phyloP scores from a whole-genome alignment of 2,113 vertebrate genomes.

The Albula goreensis region DNA sequence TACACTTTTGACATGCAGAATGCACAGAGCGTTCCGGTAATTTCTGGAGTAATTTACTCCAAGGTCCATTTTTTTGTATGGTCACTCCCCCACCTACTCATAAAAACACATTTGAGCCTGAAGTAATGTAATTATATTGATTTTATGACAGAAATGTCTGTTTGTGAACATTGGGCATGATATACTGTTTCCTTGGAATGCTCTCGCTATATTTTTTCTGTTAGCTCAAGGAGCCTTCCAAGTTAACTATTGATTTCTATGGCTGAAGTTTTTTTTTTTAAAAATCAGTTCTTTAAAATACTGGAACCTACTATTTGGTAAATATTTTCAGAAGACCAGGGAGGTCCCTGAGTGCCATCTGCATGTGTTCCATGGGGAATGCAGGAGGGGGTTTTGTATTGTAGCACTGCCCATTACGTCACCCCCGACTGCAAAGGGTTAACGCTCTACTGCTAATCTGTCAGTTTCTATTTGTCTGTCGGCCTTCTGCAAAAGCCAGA shows the following conservation, averaged over 20 bases:
- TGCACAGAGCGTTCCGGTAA: neutral
- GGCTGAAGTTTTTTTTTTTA: neutral
- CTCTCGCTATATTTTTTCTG: neutral
- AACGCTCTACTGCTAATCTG: neutral
- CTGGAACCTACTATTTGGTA: neutral
- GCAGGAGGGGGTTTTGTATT: neutral
- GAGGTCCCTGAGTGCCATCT: neutral
- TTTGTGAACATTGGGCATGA: neutral
- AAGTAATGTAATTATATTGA: neutral
- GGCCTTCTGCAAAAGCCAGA: neutral
- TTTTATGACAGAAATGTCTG: neutral
- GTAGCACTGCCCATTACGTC: neutral
- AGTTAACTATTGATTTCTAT: slow-evolving; percentile 9
- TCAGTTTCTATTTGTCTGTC: neutral
- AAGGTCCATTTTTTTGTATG: neutral
- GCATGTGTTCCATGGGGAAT: neutral
- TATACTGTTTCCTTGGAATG: neutral
- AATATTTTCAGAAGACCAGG: neutral
- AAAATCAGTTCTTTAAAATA: neutral
- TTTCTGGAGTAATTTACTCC: neutral
- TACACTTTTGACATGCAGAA: neutral
- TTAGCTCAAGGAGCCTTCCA: neutral
- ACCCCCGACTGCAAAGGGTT: neutral
- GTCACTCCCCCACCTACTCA: neutral
- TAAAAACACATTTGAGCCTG: neutral